Evolutionary conservation across 2,797 vertebrate species (phyloP), one percentile per base, ranked within the genome.

Genomic region (Rhabdomys pumilio): DNA sequence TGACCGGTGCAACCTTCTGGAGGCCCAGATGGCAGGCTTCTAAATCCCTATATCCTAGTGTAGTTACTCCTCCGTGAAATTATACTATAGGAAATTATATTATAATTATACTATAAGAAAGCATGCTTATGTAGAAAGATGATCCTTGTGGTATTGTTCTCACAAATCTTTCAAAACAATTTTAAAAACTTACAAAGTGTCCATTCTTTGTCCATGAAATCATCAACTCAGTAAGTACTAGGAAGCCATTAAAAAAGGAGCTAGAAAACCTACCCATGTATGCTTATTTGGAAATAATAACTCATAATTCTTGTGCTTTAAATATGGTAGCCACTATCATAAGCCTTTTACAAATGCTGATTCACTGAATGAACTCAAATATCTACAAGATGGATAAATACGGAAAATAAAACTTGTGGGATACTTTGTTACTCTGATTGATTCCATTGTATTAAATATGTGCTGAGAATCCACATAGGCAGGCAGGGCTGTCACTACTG

Each of bases 231-330:
- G 47, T 81, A 95, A 94, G 61, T 61, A 91, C 17, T 7, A 2
- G 31, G 91, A 88, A 73, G 44, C n/a, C 53, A 79, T 81, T 50
- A n/a, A 79, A 93, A 63, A 47, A 82, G 2, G 65, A 91, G 29
- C 80, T 55, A 63, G 57, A 67, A 93, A 61, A 34, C 59, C 57
- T 50, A 79, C 47, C 55, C 50, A 8, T 22, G 50, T 29, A 20
- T 59, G 61, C 47, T 85, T 38, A 77, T 47, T 92, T 41, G 83
- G 83, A 94, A 91, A 73, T 38, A 90, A 79, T 31, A 82, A 84
- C 29, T 89, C 24, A 17, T 22, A 91, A 75, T 31, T 96, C 73
- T 92, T 92, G 29, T 89, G 31, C 86, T 77, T 95, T 91, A 69
- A 73, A 79, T 63, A 83, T 86, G 34, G 9, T 6, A 82, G 72